Base-by-base conservation (phyloP, 2,888 invertebrate genomes). In the Cephus spinipes region DNA sequence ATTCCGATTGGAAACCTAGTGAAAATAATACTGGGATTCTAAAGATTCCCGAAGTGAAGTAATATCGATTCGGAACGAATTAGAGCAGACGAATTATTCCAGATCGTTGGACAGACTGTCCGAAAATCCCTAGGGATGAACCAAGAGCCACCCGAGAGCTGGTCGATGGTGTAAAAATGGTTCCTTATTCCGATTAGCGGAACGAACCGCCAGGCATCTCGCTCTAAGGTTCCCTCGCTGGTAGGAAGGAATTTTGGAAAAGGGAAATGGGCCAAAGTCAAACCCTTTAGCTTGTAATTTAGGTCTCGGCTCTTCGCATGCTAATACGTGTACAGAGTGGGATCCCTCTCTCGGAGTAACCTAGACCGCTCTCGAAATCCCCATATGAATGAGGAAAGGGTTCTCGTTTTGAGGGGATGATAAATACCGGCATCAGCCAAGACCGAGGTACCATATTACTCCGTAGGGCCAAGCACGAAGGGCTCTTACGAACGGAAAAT, bases 331-430 rank as follows among this genome's bases (percentile, higher is more conserved):
- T 12, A 32, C 71, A 31, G 32, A 31, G 32, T 32, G 71, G 71
- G 71, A 31, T 71, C 71, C 71, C 71, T 71, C 71, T 31, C 55
- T 71, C 1, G 30, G 32, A 31, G 71, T 71, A 32, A 71, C 71
- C 32, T 15, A 71, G 32, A 32, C 71, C 71, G 31, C 71, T 31
- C 71, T 71, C 71, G 32, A 71, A 71, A 71, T 33, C 71, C 71
- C 71, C 71, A 33, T 33, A 33, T 71, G 71, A 31, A 33, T 33
- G 36, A 74, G 36, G 36, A 31, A 77, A 77, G 76, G 76, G 73
- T 77, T 69, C 55, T 77, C 69, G 77, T 74, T 74, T 74, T 77
- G 68, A 77, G 77, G 77, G 77, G 74, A 77, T 77, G 76, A 73
- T 55, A 73, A 71, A 71, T 71, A 71, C 71, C 31, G n/a, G 32